A percentile compares a stretch with the other conserved stretches of the same genome.
Conservation (phyloP, 2,888 invertebrate genomes). For the Aphidoletes aphidimyza region DNA sequence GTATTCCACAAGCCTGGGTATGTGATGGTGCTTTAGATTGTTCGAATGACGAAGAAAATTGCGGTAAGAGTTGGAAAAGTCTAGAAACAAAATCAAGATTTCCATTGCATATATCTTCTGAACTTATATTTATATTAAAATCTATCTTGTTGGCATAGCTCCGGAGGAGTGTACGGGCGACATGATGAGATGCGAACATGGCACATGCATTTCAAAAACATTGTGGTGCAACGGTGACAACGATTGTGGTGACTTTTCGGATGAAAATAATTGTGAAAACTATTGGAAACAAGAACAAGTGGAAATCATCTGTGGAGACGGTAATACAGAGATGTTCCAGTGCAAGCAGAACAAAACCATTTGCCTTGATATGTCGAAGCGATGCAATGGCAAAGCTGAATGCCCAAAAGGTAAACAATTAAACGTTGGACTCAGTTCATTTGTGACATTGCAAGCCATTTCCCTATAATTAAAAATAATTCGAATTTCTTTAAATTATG, state of each 20-base stretch:
- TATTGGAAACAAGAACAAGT: slow-evolving; percentile 58
- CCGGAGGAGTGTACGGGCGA: neutral
- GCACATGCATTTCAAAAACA: slow-evolving; percentile 76
- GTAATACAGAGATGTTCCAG: slow-evolving; percentile 61
- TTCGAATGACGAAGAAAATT: slow-evolving; percentile 60
- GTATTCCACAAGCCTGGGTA: slow-evolving; percentile 75
- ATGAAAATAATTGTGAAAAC: slow-evolving; percentile 77
- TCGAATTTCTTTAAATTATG: neutral
- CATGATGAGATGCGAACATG: slow-evolving; percentile 66
- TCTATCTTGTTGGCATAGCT: slow-evolving; percentile 29
- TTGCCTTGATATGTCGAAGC: slow-evolving; percentile 63
- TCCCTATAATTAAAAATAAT: neutral
- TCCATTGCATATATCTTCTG: neutral
- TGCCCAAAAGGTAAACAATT: slow-evolving; percentile 68
- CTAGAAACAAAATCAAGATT: neutral
- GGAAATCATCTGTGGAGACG: slow-evolving; percentile 1
- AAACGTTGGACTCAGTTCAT: neutral
- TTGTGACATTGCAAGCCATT: neutral
- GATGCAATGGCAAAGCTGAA: slow-evolving; percentile 75
- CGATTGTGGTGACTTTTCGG: slow-evolving; percentile 83
- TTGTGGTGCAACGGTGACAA: slow-evolving; percentile 84
- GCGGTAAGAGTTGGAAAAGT: slow-evolving; percentile 53
- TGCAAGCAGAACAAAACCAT: slow-evolving; percentile 62
- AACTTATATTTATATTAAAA: neutral
- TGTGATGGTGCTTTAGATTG: slow-evolving; percentile 70